These are phyloP conservation scores for Sminthopsis crassicaudata DNA, from an alignment of 2,113 vertebrate species.

Conservation along the genomic window DNA sequence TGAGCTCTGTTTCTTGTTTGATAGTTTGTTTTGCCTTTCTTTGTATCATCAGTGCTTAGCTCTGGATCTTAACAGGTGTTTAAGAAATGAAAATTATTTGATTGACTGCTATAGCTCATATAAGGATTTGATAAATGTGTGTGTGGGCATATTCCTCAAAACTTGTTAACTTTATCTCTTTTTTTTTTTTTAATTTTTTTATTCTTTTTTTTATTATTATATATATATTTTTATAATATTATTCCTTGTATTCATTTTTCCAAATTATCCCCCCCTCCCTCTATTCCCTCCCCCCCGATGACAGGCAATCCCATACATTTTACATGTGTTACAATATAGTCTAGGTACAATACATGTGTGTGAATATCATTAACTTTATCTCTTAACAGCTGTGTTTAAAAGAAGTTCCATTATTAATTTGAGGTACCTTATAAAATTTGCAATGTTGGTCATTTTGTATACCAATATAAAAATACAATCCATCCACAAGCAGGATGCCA, in stretches of 20 bases:
- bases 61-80: neutral
- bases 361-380: neutral
- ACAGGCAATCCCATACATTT: too few relatives aligned
- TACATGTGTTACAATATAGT: too few relatives aligned
- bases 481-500: constrained; percentile 24
- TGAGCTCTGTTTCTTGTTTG: neutral
- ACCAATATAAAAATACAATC: constrained; percentile 42
- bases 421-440: neutral
- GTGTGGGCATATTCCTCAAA: neutral
- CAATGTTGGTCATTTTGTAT: neutral
- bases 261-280: too few relatives aligned
- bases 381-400: neutral
- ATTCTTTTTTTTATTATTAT: too few relatives aligned
- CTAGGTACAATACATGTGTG: too few relatives aligned
- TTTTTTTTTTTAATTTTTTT: too few relatives aligned
- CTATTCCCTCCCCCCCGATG: too few relatives aligned
- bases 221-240: too few relatives aligned
- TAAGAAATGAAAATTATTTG: neutral
- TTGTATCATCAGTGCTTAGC: neutral
- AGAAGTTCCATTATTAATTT: constrained; percentile 34
- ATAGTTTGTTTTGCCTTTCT: neutral
- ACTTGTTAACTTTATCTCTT: neutral
- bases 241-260: too few relatives aligned
- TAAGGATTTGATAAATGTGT: neutral
- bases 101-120: neutral